Conservation (phyloP, 2,113 vertebrate species). For the Antechinus stuartii region DNA sequence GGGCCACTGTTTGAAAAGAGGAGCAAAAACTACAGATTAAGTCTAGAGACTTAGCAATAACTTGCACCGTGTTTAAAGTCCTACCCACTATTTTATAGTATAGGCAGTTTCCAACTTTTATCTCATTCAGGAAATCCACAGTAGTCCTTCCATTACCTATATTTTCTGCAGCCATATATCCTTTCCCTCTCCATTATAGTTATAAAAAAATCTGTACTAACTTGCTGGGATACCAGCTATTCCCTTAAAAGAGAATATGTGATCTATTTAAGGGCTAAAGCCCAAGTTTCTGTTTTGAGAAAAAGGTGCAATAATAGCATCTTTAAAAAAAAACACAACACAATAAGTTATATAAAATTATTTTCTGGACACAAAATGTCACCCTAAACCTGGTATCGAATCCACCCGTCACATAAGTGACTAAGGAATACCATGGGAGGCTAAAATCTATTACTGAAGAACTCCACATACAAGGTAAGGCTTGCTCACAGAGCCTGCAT, state of each 20-base stretch:
- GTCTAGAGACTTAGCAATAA: neutral
- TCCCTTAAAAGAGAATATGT: constrained; percentile 46
- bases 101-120: neutral
- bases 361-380: constrained; percentile 57
- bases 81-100: neutral
- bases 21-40: neutral
- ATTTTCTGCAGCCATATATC: neutral
- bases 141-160: neutral
- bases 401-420: constrained; percentile 45
- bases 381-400: constrained; percentile 5
- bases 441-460: constrained; percentile 6
- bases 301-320: constrained; percentile 51
- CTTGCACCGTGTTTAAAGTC: neutral
- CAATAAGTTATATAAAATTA: constrained; percentile 72
- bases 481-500: neutral
- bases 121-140: neutral
- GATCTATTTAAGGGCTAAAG: constrained; percentile 11
- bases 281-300: constrained; percentile 52
- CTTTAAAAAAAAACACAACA: constrained; percentile 63
- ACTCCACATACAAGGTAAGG: neutral
- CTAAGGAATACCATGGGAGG: neutral
- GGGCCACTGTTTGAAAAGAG: neutral
- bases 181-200: neutral
- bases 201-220: constrained; percentile 17
- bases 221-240: constrained; percentile 1